phyloP scores from a whole-genome alignment of 2,113 vertebrate genomes.

The Axis porcinus region DNA sequence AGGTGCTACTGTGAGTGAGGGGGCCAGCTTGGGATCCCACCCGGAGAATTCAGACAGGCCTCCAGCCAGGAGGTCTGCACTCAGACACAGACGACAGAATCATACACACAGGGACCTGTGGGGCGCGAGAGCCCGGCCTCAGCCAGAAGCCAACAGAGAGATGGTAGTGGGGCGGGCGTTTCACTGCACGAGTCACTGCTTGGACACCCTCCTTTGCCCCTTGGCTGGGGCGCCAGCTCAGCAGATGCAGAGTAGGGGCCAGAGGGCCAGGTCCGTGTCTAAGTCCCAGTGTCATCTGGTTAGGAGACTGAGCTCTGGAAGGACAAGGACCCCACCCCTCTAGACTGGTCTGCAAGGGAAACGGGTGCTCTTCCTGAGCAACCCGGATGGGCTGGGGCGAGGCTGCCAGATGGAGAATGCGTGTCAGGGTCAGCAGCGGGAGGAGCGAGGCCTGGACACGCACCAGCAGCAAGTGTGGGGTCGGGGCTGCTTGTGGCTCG shows the following conservation, averaged over 20 bases:
- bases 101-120: background rate
- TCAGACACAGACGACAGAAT: conserved; percentile 35
- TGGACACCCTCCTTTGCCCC: conserved; percentile 21
- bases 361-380: background rate
- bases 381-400: background rate
- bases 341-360: background rate
- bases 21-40: background rate
- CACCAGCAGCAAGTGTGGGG: background rate
- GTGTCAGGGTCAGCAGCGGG: background rate
- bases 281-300: background rate
- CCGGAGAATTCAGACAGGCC: background rate
- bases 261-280: background rate
- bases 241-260: background rate
- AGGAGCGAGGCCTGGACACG: background rate
- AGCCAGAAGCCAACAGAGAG: background rate
- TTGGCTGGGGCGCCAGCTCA: background rate
- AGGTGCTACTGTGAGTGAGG: background rate
- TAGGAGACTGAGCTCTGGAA: background rate
- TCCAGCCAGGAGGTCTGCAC: conserved; percentile 8
- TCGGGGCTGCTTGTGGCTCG: background rate
- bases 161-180: fast-evolving
- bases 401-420: background rate
- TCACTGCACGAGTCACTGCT: conserved; percentile 4
- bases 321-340: background rate
- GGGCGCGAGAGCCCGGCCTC: background rate